A percentile compares a stretch with the other conserved stretches of the same genome.
Conservation (phyloP, 2,113 vertebrate genomes). For the Barnardius zonarius region DNA sequence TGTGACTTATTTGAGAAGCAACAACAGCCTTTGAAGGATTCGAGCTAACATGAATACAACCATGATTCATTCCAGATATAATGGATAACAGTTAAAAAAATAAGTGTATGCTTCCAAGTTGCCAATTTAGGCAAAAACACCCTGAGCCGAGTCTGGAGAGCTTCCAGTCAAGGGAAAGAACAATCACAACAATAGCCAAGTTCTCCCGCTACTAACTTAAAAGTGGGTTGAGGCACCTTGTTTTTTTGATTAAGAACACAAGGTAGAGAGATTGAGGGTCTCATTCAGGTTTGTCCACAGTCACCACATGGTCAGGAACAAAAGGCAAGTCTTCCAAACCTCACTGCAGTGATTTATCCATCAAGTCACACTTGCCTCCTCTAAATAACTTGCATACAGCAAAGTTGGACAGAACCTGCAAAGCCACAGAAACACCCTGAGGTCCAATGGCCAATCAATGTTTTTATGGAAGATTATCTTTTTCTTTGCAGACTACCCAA, state of each 20-base stretch:
- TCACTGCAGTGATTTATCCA: not conserved
- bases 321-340: not conserved
- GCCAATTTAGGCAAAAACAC: slow-evolving; percentile 25
- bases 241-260: not conserved
- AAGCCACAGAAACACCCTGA: not conserved
- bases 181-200: not conserved
- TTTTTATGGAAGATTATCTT: not conserved
- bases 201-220: not conserved
- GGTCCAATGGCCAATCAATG: not conserved
- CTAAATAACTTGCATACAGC: not conserved
- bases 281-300: not conserved
- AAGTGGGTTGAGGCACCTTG: not conserved
- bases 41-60: not conserved
- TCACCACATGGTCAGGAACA: not conserved
- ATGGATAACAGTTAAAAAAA: not conserved
- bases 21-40: not conserved
- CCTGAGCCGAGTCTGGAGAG: not conserved
- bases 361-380: not conserved
- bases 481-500: not conserved
- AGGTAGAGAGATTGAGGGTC: not conserved
- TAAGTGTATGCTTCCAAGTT: not conserved
- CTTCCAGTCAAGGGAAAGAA: not conserved
- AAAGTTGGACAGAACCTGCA: not conserved
- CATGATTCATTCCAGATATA: not conserved
- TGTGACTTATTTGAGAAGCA: not conserved